A percentile compares a stretch with the other conserved stretches of the same genome.
These are phyloP conservation scores for Tetrapedia diversipes DNA, from an alignment of 2,888 invertebrate genomes.

Conservation along the genomic window DNA sequence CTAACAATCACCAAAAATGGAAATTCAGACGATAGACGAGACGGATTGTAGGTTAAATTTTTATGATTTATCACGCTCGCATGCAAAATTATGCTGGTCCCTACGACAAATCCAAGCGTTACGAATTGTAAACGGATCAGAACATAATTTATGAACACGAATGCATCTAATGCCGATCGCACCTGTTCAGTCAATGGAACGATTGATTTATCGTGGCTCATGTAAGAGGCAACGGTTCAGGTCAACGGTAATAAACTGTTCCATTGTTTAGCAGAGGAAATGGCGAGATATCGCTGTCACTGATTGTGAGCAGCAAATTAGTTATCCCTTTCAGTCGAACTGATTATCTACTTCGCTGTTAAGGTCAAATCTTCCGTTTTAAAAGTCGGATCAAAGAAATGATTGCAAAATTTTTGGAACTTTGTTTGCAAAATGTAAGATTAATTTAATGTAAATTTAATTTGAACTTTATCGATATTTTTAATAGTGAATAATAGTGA, in stretches of 20 bases:
- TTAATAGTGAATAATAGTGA: too few species aligned
- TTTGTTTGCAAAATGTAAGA: too few species aligned
- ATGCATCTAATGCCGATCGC: slow-evolving; percentile 61
- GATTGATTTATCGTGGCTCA: slow-evolving; percentile 57
- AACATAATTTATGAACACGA: slow-evolving; percentile 62
- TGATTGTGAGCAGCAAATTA: slow-evolving; percentile 1
- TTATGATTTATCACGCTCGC: neutral
- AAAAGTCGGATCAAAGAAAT: neutral
- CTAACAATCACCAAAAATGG: too few species aligned
- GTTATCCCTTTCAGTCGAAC: slow-evolving; percentile 4
- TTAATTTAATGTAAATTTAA: too few species aligned
- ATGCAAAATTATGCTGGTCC: slow-evolving; percentile 14
- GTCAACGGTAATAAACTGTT: slow-evolving; percentile 46
- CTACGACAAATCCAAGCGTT: slow-evolving; percentile 45
- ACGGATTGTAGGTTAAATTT: slow-evolving; percentile 3
- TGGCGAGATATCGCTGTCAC: neutral
- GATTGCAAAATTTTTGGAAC: too few species aligned
- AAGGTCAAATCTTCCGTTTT: too few species aligned
- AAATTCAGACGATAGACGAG: too few species aligned
- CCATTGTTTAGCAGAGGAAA: slow-evolving; percentile 39
- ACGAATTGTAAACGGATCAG: slow-evolving; percentile 51
- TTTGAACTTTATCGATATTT: too few species aligned
- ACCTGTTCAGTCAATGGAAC: slow-evolving; percentile 59
- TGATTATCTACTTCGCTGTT: neutral
- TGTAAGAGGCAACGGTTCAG: slow-evolving; percentile 56